A percentile compares a stretch with the other conserved stretches of the same genome.
Evolutionary conservation across 1,140 invertebrate genomes (phyloP).

Genomic region (Drosophila pachea): DNA sequence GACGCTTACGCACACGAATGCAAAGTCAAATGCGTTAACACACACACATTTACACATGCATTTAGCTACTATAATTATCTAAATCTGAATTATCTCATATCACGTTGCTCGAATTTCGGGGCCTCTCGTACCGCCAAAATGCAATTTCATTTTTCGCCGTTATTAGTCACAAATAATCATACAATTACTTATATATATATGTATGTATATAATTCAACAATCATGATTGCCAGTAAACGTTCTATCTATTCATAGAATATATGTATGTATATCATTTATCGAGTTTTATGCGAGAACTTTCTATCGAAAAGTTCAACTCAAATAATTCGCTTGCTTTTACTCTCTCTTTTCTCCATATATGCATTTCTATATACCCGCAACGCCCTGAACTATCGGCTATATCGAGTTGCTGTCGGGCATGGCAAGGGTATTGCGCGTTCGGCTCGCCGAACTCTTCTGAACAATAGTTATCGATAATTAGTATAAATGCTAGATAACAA

Average conservation of each 20-base stretch:
- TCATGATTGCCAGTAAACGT: constrained; percentile 54
- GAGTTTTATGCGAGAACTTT: not conserved
- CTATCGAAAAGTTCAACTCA: not conserved
- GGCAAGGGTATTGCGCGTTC: constrained; percentile 9
- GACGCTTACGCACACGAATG: too few species aligned
- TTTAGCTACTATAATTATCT: constrained; percentile 17
- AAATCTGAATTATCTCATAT: constrained; percentile 47
- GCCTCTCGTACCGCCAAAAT: not conserved
- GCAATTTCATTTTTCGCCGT: constrained; percentile 15
- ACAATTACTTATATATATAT: not conserved
- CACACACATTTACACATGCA: constrained; percentile 1
- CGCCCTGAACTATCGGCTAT: too few species aligned
- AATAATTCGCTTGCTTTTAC: not conserved
- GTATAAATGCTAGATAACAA: constrained; percentile 33
- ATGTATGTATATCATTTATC: not conserved
- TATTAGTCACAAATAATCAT: too few species aligned
- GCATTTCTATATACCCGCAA: too few species aligned
- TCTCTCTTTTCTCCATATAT: too few species aligned
- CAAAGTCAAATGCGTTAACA: not conserved
- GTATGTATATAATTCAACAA: constrained; percentile 49
- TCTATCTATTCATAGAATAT: constrained; percentile 44
- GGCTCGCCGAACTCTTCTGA: not conserved
- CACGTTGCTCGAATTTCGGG: constrained; percentile 52
- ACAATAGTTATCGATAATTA: constrained; percentile 27
- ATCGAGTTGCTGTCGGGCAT: too few species aligned